phyloP scores from a whole-genome alignment of 1,140 invertebrate species.

The Andricus grossulariae region DNA sequence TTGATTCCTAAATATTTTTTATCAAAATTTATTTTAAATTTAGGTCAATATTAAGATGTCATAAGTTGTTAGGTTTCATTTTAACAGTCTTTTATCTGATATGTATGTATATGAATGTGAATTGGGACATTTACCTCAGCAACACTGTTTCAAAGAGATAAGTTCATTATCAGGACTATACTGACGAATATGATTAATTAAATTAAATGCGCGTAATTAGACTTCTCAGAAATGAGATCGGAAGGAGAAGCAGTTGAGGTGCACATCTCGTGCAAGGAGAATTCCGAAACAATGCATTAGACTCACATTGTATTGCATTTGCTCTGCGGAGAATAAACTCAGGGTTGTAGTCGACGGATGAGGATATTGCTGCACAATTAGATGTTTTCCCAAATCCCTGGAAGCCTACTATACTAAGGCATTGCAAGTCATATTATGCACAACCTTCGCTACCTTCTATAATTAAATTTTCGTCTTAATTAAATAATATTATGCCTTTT shows the following conservation, averaged over 20 bases:
- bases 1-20: too few relatives aligned
- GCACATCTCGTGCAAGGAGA: conserved; percentile 55
- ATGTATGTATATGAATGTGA: too few relatives aligned
- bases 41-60: too few relatives aligned
- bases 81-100: too few relatives aligned
- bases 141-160: too few relatives aligned
- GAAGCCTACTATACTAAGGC: neutral
- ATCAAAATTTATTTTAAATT: too few relatives aligned
- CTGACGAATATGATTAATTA: too few relatives aligned
- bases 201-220: too few relatives aligned
- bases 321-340: conserved; percentile 50
- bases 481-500: too few relatives aligned
- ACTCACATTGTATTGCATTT: conserved; percentile 47
- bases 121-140: too few relatives aligned
- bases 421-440: neutral
- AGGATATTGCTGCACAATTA: conserved; percentile 36
- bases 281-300: conserved; percentile 50
- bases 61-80: too few relatives aligned
- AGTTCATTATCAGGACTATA: too few relatives aligned
- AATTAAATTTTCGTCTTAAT: neutral
- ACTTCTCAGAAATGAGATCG: conserved; percentile 51
- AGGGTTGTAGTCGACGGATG: conserved; percentile 53
- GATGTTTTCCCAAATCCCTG: conserved; percentile 19
- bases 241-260: conserved; percentile 53
- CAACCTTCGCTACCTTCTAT: neutral